phyloP scores from a whole-genome alignment of 2,113 vertebrate species.

The Bagarius yarrelli region DNA sequence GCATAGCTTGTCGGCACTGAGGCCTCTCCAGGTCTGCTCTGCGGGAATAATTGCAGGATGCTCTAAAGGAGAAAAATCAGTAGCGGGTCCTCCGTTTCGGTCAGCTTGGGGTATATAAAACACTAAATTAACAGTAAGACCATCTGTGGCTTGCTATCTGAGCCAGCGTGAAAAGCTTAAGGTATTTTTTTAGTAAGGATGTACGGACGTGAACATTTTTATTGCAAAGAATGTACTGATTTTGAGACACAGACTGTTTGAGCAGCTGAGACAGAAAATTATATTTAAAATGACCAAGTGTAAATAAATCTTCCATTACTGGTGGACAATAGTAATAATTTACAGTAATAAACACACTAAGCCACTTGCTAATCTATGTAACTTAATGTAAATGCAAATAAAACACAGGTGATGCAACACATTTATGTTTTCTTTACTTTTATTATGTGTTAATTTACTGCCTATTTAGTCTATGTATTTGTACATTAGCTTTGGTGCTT shows the following conservation, averaged over 20 bases:
- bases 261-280: not conserved
- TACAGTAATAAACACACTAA: not conserved
- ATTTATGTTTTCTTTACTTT: too few species aligned
- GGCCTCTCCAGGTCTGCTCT: constrained; percentile 16
- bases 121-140: constrained; percentile 19
- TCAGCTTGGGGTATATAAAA: constrained; percentile 27
- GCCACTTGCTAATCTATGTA: not conserved
- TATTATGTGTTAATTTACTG: not conserved
- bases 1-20: constrained; percentile 29
- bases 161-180: constrained; percentile 12
- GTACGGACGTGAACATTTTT: not conserved
- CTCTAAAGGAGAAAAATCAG: constrained; percentile 12
- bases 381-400: not conserved
- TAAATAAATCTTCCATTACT: not conserved
- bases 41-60: constrained; percentile 35
- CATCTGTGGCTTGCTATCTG: constrained; percentile 47
- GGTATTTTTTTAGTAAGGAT: not conserved
- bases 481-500: not conserved
- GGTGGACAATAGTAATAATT: not conserved
- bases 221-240: not conserved
- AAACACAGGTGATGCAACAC: too few species aligned
- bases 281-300: not conserved
- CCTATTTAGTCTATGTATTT: not conserved
- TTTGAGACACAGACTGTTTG: not conserved
- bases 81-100: constrained; percentile 11